Evolutionary conservation across 1,140 invertebrate species (phyloP).

Genomic region (Drosophila aff.): DNA sequence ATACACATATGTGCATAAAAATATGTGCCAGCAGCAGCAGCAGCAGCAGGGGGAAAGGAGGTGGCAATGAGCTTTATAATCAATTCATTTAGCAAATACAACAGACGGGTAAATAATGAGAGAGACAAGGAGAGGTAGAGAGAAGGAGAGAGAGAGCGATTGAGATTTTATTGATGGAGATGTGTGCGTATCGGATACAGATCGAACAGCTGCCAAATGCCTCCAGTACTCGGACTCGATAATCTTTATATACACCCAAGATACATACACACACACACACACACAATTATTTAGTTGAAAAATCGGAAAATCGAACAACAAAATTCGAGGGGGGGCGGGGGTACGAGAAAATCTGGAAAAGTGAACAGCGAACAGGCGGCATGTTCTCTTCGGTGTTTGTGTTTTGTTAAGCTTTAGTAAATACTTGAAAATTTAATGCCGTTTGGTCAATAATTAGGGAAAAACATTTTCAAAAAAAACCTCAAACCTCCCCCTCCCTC

Average conservation of each 20-base stretch:
- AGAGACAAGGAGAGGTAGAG: background rate
- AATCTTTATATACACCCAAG: conserved; percentile 33
- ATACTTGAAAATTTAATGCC: conserved; percentile 83
- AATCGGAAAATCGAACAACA: background rate
- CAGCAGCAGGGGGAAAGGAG: conserved; percentile 1
- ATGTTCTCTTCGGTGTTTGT: conserved; percentile 47
- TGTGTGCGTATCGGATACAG: conserved; percentile 44
- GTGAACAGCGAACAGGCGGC: background rate
- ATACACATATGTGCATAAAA: conserved; percentile 42
- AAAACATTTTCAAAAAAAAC: conserved; percentile 57
- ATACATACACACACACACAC: conserved; percentile 9
- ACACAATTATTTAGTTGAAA: conserved; percentile 41
- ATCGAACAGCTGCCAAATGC: conserved; percentile 67
- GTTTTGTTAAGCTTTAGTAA: conserved; percentile 82
- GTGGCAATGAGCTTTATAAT: conserved; percentile 57
- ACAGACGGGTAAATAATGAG: conserved; percentile 22
- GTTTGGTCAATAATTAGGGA: conserved; percentile 79
- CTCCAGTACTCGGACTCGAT: conserved; percentile 42
- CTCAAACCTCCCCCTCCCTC: background rate
- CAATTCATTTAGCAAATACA: conserved; percentile 51
- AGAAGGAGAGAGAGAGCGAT: background rate
- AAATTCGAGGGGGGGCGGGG: background rate
- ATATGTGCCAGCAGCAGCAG: conserved; percentile 33
- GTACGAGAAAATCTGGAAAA: conserved; percentile 4
- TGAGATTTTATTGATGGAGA: conserved; percentile 31